Evolutionary conservation across 2,888 invertebrate species (phyloP), one percentile per base, ranked within the genome.

Genomic region (Synergus gifuensis): DNA sequence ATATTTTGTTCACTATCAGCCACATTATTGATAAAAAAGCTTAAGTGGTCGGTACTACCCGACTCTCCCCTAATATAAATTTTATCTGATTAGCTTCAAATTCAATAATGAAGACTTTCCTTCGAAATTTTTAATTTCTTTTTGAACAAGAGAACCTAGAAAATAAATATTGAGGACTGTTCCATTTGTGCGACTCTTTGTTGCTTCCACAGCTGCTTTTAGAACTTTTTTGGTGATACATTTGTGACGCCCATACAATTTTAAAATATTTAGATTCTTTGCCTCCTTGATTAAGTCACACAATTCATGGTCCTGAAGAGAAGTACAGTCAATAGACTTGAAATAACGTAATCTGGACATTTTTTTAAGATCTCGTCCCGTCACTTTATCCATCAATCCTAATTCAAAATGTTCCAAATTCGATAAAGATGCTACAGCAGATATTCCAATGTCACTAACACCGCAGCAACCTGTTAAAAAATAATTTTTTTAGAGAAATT

Each of bases 401-500:
- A 54, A n/a, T 54, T 54, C 49, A n/a, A 54, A 54, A 54, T 54
- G 49, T n/a, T 54, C 49, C 49, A 54, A 54, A n/a, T 54, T n/a
- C 16, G 49, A n/a, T 8, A 54, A n/a, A 54, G 49, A 54, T 5
- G 11, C 49, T 54, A 54, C n/a, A 54, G 49, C 49, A 4, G 49
- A 7, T 54, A 54, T 54, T 54, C 49, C 49, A n/a, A n/a, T 54
- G 7, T 54, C 49, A 54, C 16, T 54, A 54, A 54, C 8, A 8
- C n/a, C 8, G 1, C 16, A n/a, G 49, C 49, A 54, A n/a, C 49
- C 49, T 54, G n/a, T 54, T 54, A 54, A 54, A 22, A 0, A 22
- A 22, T 0, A 22, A 0, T 22, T 22, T 22, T 22, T 22, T 0
- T 22, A 22, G 22, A 1, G 1, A 22, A 22, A 22, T 22, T 22